Conservation (phyloP, 2,113 vertebrate species). For the Clarias macrocephalus region DNA sequence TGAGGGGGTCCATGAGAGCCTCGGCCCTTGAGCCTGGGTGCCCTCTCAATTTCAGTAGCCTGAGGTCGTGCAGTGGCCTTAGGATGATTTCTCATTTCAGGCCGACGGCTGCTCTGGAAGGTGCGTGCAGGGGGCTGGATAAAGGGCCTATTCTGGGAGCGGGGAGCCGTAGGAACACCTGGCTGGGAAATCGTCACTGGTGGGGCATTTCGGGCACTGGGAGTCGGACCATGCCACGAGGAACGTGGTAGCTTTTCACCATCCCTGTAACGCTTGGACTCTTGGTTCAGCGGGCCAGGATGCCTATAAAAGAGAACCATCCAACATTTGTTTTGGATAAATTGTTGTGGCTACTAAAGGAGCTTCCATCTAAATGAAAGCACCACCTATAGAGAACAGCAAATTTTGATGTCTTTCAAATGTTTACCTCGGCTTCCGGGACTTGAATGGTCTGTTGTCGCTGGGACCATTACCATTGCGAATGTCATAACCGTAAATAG, state of each 20-base stretch:
- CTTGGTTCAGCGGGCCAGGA: conserved; percentile 56
- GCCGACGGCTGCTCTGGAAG: conserved; percentile 60
- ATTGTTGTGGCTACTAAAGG: background rate
- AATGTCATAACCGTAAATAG: conserved; percentile 96
- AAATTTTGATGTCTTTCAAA: background rate
- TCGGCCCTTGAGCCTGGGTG: conserved; percentile 48
- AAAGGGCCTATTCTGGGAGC: conserved; percentile 49
- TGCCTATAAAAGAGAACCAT: conserved; percentile 56
- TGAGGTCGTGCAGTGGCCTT: conserved; percentile 45
- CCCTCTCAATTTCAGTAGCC: conserved; percentile 47
- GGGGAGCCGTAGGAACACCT: conserved; percentile 38
- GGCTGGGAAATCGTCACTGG: conserved; percentile 46
- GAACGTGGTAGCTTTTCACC: conserved; percentile 63
- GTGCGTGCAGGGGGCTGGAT: conserved; percentile 53
- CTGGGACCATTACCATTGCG: conserved; percentile 81
- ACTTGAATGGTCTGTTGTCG: conserved; percentile 77
- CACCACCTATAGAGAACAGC: background rate
- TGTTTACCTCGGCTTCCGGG: conserved; percentile 83
- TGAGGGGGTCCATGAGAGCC: conserved; percentile 35
- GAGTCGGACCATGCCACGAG: conserved; percentile 66
- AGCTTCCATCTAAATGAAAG: background rate
- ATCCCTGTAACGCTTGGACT: conserved; percentile 64
- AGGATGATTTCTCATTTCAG: conserved; percentile 50
- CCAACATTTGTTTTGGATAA: background rate
- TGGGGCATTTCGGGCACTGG: conserved; percentile 49